Evolutionary conservation across 2,113 vertebrate species (phyloP).

Genomic region (Cyrtonyx montezumae): DNA sequence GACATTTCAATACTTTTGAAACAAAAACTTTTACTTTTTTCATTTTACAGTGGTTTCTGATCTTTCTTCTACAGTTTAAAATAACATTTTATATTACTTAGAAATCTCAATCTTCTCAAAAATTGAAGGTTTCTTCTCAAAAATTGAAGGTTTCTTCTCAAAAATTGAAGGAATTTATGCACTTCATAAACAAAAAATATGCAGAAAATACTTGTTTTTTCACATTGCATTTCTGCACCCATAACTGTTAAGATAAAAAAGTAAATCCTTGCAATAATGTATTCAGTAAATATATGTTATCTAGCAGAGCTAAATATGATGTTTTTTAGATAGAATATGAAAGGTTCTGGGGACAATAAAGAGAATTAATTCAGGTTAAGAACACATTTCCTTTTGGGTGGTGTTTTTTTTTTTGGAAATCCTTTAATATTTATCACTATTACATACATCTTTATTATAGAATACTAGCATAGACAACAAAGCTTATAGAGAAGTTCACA

Average conservation of each 20-base stretch:
- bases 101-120: not conserved
- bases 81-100: not conserved
- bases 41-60: not conserved
- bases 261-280: not conserved
- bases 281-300: not conserved
- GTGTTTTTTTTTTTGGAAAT: not conserved
- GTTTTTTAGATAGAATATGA: not conserved
- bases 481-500: not conserved
- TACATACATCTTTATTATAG: not conserved
- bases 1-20: not conserved
- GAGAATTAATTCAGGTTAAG: not conserved
- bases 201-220: not conserved
- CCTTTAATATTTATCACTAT: not conserved
- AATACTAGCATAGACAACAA: not conserved
- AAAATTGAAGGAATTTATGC: not conserved
- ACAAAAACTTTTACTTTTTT: too few relatives aligned
- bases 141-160: not conserved
- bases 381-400: not conserved
- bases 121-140: not conserved
- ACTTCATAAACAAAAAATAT: not conserved
- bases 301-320: not conserved
- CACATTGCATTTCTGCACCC: not conserved
- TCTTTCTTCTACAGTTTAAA: not conserved
- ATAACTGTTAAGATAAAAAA: not conserved
- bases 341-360: not conserved